Evolutionary conservation across 2,113 vertebrate species (phyloP).

Genomic region (Pelecanoides urinatrix): DNA sequence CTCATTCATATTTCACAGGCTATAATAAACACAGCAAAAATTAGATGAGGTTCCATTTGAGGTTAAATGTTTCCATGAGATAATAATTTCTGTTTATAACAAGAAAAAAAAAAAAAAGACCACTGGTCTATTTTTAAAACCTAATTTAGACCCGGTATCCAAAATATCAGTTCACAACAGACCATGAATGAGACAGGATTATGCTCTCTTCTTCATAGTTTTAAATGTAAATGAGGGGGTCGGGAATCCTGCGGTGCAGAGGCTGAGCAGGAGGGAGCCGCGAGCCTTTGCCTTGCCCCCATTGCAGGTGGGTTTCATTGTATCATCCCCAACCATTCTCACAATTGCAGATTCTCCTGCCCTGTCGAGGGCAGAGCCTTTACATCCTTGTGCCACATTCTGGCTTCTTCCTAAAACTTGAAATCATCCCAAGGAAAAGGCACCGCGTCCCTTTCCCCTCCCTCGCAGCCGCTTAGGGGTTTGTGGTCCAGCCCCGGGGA

Average conservation of each 20-base stretch:
- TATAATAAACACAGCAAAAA: slow-evolving; percentile 62
- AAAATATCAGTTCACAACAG: slow-evolving; percentile 43
- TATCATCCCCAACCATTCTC: background rate
- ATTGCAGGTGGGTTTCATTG: background rate
- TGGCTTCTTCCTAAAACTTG: background rate
- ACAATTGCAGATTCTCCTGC: background rate
- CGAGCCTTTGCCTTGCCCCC: background rate
- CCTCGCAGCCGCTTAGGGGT: fast-evolving
- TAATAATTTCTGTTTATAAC: slow-evolving; percentile 64
- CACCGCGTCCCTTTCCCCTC: background rate
- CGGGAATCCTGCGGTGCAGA: background rate
- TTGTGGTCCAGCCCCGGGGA: background rate
- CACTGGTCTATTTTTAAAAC: slow-evolving; percentile 39
- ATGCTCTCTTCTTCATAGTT: background rate
- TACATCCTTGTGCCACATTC: background rate
- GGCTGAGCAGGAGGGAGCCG: background rate
- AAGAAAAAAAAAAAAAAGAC: background rate
- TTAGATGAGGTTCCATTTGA: slow-evolving; percentile 51
- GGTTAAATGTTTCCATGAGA: slow-evolving; percentile 65
- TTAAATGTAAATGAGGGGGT: background rate
- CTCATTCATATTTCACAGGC: slow-evolving; percentile 45
- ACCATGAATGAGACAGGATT: background rate
- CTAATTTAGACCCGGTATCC: slow-evolving; percentile 30
- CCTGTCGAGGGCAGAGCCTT: background rate
- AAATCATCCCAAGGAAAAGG: background rate